A percentile compares a stretch with the other conserved stretches of the same genome.
These are phyloP conservation scores for Crematogaster levior DNA, from an alignment of 2,888 invertebrate species.

Conservation along the genomic window DNA sequence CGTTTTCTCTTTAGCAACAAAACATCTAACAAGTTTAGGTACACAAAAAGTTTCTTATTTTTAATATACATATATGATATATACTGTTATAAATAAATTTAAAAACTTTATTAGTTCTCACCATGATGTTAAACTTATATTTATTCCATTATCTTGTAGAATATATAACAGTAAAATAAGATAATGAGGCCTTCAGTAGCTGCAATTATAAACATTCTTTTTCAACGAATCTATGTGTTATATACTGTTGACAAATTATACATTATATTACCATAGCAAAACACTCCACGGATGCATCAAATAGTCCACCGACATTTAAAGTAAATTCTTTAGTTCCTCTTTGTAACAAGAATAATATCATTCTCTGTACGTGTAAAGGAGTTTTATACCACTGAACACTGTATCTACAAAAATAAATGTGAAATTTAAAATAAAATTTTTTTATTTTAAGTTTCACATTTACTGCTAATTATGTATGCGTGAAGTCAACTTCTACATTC, in stretches of 20 bases:
- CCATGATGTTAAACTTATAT: too few species aligned
- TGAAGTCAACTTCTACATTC: neutral
- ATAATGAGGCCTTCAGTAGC: neutral
- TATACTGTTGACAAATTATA: neutral
- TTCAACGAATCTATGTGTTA: neutral
- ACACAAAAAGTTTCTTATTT: too few species aligned
- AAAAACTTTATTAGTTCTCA: too few species aligned
- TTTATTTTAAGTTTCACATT: neutral
- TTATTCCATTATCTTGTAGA: too few species aligned
- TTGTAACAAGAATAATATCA: conserved; percentile 16
- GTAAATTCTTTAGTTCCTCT: neutral
- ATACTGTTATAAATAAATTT: too few species aligned
- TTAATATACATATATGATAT: too few species aligned
- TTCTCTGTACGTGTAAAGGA: neutral
- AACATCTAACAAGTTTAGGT: too few species aligned
- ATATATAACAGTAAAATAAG: too few species aligned
- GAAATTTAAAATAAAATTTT: neutral
- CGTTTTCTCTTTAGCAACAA: too few species aligned
- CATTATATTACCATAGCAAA: neutral
- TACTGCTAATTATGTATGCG: neutral
- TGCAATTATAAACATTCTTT: neutral
- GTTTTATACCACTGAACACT: conserved; percentile 1
- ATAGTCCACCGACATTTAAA: neutral
- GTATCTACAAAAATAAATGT: neutral
- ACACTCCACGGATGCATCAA: neutral